A percentile compares a stretch with the other conserved stretches of the same genome.
Conservation (phyloP, 1,140 invertebrate genomes). For the Drosophila funebris region DNA sequence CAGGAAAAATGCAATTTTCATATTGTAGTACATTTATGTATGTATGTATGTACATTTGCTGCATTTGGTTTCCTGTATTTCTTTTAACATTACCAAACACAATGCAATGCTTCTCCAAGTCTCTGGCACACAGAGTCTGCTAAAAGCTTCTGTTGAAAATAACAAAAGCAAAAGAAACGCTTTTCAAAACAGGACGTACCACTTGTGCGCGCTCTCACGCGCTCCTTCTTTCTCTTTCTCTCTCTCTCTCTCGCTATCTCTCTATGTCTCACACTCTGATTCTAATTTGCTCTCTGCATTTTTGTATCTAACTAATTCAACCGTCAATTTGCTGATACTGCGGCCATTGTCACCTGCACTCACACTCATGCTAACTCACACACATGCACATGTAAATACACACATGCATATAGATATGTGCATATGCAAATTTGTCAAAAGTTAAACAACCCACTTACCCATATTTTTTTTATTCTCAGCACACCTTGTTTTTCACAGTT, state of each 20-base stretch:
- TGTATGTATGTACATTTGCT: conserved; percentile 18
- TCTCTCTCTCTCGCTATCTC: conserved; percentile 1
- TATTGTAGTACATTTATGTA: conserved; percentile 39
- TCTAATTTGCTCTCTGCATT: conserved; percentile 17
- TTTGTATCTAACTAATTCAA: conserved; percentile 31
- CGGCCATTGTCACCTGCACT: conserved; percentile 38
- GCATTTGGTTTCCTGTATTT: conserved; percentile 20
- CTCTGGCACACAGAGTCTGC: conserved; percentile 1
- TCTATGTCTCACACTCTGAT: too few species aligned
- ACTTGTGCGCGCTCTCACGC: conserved; percentile 30
- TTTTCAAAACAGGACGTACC: conserved; percentile 67
- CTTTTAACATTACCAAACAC: conserved; percentile 33
- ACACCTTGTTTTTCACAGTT: conserved; percentile 56
- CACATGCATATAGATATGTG: conserved; percentile 13
- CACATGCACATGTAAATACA: neutral
- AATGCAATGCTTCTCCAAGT: too few species aligned
- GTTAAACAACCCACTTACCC: conserved; percentile 66
- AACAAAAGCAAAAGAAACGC: conserved; percentile 49
- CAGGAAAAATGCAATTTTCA: conserved; percentile 77
- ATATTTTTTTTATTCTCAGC: conserved; percentile 58
- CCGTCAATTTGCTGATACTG: conserved; percentile 35
- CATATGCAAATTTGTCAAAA: conserved; percentile 61
- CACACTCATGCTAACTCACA: conserved; percentile 15
- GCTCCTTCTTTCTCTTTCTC: conserved; percentile 4
- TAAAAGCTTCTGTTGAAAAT: conserved; percentile 48